These are phyloP conservation scores for Subacronicta megacephala DNA, from an alignment of 2,888 invertebrate species.

Conservation along the genomic window DNA sequence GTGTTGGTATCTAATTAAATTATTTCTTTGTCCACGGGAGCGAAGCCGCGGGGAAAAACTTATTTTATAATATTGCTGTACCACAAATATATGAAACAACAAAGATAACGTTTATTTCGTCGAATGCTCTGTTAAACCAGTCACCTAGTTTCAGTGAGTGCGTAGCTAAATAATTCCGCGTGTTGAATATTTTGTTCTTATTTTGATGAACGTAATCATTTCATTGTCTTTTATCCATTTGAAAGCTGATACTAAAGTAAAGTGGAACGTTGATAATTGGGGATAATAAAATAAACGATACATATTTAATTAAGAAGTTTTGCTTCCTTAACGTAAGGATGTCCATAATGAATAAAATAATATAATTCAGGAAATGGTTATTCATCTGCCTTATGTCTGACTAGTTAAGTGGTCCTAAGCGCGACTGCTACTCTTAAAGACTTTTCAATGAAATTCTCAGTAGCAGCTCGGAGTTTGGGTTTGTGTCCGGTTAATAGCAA, in stretches of 20 bases:
- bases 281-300: conserved; percentile 23
- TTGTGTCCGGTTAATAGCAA: too few relatives aligned
- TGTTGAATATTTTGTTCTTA: conserved; percentile 31
- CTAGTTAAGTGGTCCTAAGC: too few relatives aligned
- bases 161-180: conserved; percentile 47
- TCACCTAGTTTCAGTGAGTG: conserved; percentile 39
- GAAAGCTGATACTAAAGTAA: conserved; percentile 13
- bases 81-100: conserved; percentile 25
- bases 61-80: conserved; percentile 21
- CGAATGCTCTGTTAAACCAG: conserved; percentile 24
- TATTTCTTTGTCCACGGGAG: too few relatives aligned
- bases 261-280: conserved; percentile 16
- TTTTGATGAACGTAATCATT: conserved; percentile 28
- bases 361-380: conserved; percentile 25
- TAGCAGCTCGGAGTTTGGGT: too few relatives aligned
- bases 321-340: conserved; percentile 19
- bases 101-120: conserved; percentile 26
- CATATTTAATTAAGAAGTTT: conserved; percentile 32
- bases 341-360: conserved; percentile 22
- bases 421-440: too few relatives aligned
- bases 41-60: too few relatives aligned
- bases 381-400: too few relatives aligned
- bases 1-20: too few relatives aligned
- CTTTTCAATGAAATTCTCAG: too few relatives aligned
- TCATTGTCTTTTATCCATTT: conserved; percentile 12